Conservation (phyloP, 2,113 vertebrate species). For the Gadus macrocephalus region DNA sequence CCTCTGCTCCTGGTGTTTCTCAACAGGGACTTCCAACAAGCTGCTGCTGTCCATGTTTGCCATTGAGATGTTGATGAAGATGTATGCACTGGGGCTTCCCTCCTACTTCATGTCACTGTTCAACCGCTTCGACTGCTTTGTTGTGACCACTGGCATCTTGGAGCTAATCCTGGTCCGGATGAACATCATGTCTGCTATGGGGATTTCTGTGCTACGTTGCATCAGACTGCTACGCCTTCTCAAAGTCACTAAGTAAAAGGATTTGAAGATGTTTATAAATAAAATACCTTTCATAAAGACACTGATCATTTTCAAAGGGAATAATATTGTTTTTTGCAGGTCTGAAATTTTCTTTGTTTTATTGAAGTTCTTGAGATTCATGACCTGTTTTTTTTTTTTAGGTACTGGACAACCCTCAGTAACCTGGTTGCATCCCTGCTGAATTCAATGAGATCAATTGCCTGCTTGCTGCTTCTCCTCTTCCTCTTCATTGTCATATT, state of each 20-base stretch:
- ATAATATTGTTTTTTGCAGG: background rate
- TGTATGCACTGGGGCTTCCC: slow-evolving; percentile 84
- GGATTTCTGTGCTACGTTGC: slow-evolving; percentile 90
- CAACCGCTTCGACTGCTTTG: slow-evolving; percentile 95
- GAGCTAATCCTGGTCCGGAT: slow-evolving; percentile 84
- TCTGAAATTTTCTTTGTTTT: background rate
- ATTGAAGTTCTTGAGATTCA: background rate
- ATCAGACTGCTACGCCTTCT: slow-evolving; percentile 88
- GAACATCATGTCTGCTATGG: slow-evolving; percentile 78
- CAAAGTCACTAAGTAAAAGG: slow-evolving; percentile 85
- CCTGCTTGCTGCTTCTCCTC: slow-evolving; percentile 87
- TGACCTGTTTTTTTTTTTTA: slow-evolving; percentile 34
- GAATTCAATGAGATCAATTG: slow-evolving; percentile 89
- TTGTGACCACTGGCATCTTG: slow-evolving; percentile 83
- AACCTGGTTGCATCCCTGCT: slow-evolving; percentile 88
- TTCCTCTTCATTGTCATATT: slow-evolving; percentile 92
- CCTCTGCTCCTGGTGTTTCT: background rate
- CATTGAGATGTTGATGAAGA: slow-evolving; percentile 91
- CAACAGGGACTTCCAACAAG: slow-evolving; percentile 79
- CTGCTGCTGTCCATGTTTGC: slow-evolving; percentile 83
- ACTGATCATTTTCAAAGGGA: background rate
- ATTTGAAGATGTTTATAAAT: background rate
- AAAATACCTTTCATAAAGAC: background rate
- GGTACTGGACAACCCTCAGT: slow-evolving; percentile 89
- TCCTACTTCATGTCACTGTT: slow-evolving; percentile 93